Percentiles rank a stretch among this genome's conserved stretches.
phyloP scores from a whole-genome alignment of 2,888 invertebrate species.

The Morpho deidamia region DNA sequence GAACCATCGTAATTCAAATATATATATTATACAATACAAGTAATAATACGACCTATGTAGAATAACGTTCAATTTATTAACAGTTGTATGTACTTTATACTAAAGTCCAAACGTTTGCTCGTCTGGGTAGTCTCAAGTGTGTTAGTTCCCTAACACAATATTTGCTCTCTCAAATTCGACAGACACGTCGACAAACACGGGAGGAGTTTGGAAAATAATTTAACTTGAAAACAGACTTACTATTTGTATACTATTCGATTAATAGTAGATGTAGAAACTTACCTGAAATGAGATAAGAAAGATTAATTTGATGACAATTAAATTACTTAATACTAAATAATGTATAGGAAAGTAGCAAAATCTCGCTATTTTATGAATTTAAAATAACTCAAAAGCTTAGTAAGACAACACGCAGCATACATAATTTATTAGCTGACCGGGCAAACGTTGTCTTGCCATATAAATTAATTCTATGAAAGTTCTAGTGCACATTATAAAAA shows the following conservation, averaged over 20 bases:
- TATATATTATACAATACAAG: no score
- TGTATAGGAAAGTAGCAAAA: background rate
- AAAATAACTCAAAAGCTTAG: no score
- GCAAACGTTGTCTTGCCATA: no score
- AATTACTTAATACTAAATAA: background rate
- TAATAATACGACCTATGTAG: background rate
- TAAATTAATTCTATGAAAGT: no score
- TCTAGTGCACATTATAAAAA: no score
- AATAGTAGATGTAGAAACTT: conserved; percentile 23
- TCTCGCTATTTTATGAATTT: no score
- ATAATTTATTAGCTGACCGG: no score
- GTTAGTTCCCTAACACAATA: conserved; percentile 1
- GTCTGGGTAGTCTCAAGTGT: conserved; percentile 4
- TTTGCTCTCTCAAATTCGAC: conserved; percentile 4
- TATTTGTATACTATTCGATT: background rate
- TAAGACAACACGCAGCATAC: no score
- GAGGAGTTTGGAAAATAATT: background rate
- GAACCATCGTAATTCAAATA: no score
- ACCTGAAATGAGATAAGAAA: conserved; percentile 35
- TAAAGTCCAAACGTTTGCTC: background rate
- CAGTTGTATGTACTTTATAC: background rate
- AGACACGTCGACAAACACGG: conserved; percentile 1
- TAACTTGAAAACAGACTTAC: background rate
- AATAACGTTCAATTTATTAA: background rate
- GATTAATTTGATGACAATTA: background rate